phyloP scores from a whole-genome alignment of 2,113 vertebrate species.

The Acinonyx jubatus region DNA sequence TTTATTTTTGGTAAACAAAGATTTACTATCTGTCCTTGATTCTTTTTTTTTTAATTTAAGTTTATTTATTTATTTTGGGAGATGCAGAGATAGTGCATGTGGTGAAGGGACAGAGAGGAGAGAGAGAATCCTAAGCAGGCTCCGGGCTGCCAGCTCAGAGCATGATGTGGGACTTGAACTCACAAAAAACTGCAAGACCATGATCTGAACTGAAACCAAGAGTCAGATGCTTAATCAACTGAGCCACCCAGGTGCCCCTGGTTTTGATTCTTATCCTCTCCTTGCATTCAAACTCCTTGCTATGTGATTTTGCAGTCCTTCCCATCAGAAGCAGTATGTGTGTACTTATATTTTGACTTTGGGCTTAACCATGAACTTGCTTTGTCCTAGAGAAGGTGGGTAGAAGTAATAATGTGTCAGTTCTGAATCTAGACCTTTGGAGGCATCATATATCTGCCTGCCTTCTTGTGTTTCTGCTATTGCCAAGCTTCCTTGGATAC shows the following conservation, averaged over 20 bases:
- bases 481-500: not conserved
- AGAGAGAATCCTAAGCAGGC: not conserved
- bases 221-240: not conserved
- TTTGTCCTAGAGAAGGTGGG: not conserved
- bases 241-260: not conserved
- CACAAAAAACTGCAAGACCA: not conserved
- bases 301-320: not conserved
- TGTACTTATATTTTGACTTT: not conserved
- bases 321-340: no score
- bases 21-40: not conserved
- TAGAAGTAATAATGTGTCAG: not conserved
- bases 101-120: not conserved
- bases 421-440: not conserved
- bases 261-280: not conserved
- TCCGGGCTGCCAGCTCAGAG: not conserved
- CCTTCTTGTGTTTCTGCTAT: not conserved
- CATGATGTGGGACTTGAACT: not conserved
- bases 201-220: not conserved
- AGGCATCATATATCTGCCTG: not conserved
- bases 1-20: conserved; percentile 14
- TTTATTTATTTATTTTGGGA: not conserved
- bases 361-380: not conserved
- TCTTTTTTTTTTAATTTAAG: not conserved
- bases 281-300: not conserved
- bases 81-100: not conserved